Evolutionary conservation across 2,113 vertebrate species (phyloP).

Genomic region (Limanda limanda): DNA sequence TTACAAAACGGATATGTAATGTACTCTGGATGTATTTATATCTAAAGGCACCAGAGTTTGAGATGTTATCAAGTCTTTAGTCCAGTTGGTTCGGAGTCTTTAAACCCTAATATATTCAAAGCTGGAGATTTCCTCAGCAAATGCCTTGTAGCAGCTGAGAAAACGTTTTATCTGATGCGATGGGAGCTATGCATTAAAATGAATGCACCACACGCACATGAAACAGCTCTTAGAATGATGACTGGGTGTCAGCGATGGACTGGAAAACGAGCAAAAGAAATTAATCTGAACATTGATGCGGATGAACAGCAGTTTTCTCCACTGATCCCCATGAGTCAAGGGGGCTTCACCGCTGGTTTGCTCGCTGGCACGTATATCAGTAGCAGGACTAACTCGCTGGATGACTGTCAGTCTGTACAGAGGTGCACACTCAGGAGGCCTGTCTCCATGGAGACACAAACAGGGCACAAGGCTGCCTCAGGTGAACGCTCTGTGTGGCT

Average conservation of each 20-base stretch:
- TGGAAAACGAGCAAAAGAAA: slow-evolving; percentile 1
- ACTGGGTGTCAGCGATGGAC: not conserved
- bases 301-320: not conserved
- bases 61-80: slow-evolving; percentile 55
- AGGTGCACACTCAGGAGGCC: slow-evolving; percentile 57
- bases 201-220: slow-evolving; percentile 1
- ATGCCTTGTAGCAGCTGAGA: slow-evolving; percentile 45
- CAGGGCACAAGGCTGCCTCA: slow-evolving; percentile 65
- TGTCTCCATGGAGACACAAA: slow-evolving; percentile 80
- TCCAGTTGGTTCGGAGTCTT: slow-evolving; percentile 47
- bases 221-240: not conserved
- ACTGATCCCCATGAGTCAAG: not conserved
- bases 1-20: slow-evolving; percentile 41
- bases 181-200: slow-evolving; percentile 14
- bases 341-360: slow-evolving; percentile 23
- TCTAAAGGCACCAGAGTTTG: slow-evolving; percentile 36
- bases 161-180: slow-evolving; percentile 39
- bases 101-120: slow-evolving; percentile 55
- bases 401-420: slow-evolving; percentile 62
- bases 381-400: slow-evolving; percentile 43
- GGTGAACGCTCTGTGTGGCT: slow-evolving; percentile 73
- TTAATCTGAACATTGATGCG: not conserved
- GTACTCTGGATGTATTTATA: slow-evolving; percentile 45
- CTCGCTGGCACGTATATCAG: slow-evolving; percentile 59
- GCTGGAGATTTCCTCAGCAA: slow-evolving; percentile 48